Evolutionary conservation across 2,888 invertebrate species (phyloP), one percentile per base, ranked within the genome.

Genomic region (Quadroppia sp.): DNA sequence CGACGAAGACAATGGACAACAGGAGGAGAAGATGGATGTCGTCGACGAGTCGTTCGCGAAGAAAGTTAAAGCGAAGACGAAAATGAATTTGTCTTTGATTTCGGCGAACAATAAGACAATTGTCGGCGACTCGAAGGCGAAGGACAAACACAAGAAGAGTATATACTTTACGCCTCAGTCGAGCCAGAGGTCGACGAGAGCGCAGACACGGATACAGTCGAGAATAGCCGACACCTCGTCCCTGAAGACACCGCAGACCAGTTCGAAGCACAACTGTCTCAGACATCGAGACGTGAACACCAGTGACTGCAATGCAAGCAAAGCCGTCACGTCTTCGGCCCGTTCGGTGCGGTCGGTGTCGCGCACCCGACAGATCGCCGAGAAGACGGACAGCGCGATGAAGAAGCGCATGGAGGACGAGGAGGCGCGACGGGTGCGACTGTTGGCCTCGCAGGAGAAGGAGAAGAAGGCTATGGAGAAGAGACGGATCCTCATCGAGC

Each of bases 91-190:
- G 30, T 32, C 30, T 6, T 28, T 42, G 6, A 64, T 15, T 53
- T 42, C 23, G n/a, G 15, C 15, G 9, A n/a, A 15, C 23, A 72
- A 42, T 30, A 72, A 42, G 23, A 40, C 48, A 28, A n/a, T n/a
- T n/a, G n/a, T n/a, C n/a, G n/a, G n/a, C n/a, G n/a, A n/a, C n/a
- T n/a, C 53, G 9, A 13, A 17, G 17, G 15, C 56, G 11, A 72
- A 67, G 25, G 13, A 48, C 25, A 73, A 70, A 25, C 28, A 28
- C 1, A 73, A 73, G n/a, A 36, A 45, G 25, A 28, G 69, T 1
- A 36, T 50, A 7, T 73, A 73, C 53, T 73, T 73, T 20, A 73
- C 73, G 23, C 73, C 73, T 3, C 50, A 53, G 30, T 6, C 71
- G 13, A 32, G 1, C 28, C 28, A 20, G 20, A 48, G 71, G 1